Base-by-base conservation (phyloP, 2,888 invertebrate genomes). In the Heliconius charithonia region DNA sequence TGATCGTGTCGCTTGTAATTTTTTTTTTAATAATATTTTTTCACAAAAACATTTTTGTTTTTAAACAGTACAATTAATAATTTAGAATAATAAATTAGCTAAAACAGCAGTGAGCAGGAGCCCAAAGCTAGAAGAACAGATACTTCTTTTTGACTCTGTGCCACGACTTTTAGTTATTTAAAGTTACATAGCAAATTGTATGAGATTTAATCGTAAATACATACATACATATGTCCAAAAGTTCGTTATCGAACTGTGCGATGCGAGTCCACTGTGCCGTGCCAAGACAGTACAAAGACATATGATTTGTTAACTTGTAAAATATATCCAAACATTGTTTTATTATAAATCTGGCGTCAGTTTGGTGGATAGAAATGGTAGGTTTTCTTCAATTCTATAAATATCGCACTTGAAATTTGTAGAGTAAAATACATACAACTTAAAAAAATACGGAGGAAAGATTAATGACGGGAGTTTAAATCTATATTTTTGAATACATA, bases 281-380 rank as follows among this genome's bases (percentile, higher is more conserved):
- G 74, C 74, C 74, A 74, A 74, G 45, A 74, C 74, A 45, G 74
- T 41, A 27, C 63, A 27, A 41, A 74, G 63, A 74, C 25, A 45
- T 74, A 74, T 74, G 37, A 63, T 45, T 74, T 74, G 74, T 25
- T 45, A 63, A 59, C 32, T 59, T 37, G 32, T 37, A 25, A 72
- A 29, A 72, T 69, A 41, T 69, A 69, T 72, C n/a, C 13, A 16
- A 72, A 72, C n/a, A 25, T 71, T 71, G 72, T 59, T 37, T 72
- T 56, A 72, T 59, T 72, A 25, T 72, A 59, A 59, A 72, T 71
- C n/a, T 71, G 72, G 59, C 72, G 59, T 59, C 59, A 29, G 56
- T 72, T 56, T 59, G 32, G n/a, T 32, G 13, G 22, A 59, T 4
- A 41, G 41, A 69, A 25, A 25, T 37, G 32, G 9, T 37, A 37